Evolutionary conservation across 2,113 vertebrate species (phyloP).

Genomic region (Danio rerio): GRCz12tu NC_133192.1:12299001-12299500

Average conservation of each 20-base stretch:
- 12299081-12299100: constrained; percentile 64
- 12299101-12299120: constrained; percentile 67
- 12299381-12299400: too few species aligned
- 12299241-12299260: constrained; percentile 51
- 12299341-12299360: constrained; percentile 31
- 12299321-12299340: constrained; percentile 42
- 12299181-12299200: constrained; percentile 65
- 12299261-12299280: constrained; percentile 50
- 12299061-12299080: constrained; percentile 57
- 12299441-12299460: too few species aligned
- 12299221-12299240: constrained; percentile 51
- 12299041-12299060: constrained; percentile 45
- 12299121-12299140: constrained; percentile 65
- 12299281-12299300: constrained; percentile 67
- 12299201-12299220: constrained; percentile 53
- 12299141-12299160: constrained; percentile 63
- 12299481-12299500: too few species aligned
- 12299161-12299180: constrained; percentile 57
- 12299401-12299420: too few species aligned
- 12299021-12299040: constrained; percentile 25
- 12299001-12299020: constrained; percentile 10
- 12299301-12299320: constrained; percentile 53
- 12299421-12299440: too few species aligned
- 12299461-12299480: too few species aligned
- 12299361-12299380: neutral